A percentile compares a stretch with the other conserved stretches of the same genome.
Evolutionary conservation across 2,113 vertebrate species (phyloP).

Genomic region (Toxotes chatareus): DNA sequence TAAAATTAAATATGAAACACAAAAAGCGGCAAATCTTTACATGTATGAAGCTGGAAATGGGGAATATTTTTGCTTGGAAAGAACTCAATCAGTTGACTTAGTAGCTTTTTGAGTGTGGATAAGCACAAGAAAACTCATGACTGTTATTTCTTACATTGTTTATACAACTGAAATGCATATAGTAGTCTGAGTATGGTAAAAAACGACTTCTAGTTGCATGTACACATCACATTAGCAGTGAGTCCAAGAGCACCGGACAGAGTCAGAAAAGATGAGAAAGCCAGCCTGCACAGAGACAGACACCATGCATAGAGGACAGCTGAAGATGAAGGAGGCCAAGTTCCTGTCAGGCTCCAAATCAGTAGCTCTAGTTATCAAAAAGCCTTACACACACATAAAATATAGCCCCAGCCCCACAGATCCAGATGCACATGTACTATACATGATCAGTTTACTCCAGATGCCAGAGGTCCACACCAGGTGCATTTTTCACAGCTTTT

Average conservation of each 20-base stretch:
- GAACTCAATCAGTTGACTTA: too few species aligned
- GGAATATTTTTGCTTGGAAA: background rate
- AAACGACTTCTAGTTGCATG: background rate
- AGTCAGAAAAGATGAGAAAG: constrained; percentile 5
- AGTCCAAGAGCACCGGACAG: background rate
- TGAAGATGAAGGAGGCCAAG: constrained; percentile 28
- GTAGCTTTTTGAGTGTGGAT: too few species aligned
- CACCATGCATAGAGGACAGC: constrained; percentile 24
- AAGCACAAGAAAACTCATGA: too few species aligned
- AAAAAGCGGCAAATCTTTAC: background rate
- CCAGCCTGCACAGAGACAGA: constrained; percentile 4
- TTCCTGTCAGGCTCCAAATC: constrained; percentile 27
- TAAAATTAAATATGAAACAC: background rate
- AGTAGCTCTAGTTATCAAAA: constrained; percentile 20
- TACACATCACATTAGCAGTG: background rate
- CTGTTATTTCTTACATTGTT: background rate
- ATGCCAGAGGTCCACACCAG: constrained; percentile 49
- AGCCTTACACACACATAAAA: background rate
- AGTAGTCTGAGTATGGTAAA: background rate
- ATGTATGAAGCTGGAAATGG: background rate
- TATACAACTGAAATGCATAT: background rate
- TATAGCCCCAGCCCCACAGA: constrained; percentile 10
- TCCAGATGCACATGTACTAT: constrained; percentile 14
- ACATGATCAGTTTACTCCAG: constrained; percentile 23
- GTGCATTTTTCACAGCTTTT: constrained; percentile 58